A percentile compares a stretch with the other conserved stretches of the same genome.
phyloP scores from a whole-genome alignment of 2,113 vertebrate genomes.

The Acrocephalus kingi region DNA sequence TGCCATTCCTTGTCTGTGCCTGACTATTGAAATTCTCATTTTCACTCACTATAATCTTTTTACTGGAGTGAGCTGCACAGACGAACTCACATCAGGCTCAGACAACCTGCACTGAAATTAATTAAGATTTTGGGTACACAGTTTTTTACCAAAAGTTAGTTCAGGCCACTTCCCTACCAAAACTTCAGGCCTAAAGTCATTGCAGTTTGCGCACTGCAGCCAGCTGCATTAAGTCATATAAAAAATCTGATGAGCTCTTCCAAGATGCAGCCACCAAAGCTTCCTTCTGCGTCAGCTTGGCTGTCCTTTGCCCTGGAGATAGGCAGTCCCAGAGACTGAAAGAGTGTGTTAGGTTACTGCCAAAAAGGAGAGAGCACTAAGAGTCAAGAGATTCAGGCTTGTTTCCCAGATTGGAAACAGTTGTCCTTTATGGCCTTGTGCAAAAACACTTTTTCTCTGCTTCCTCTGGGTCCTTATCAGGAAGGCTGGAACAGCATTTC shows the following conservation, averaged over 20 bases:
- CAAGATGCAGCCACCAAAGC: neutral
- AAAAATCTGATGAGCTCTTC: neutral
- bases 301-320: neutral
- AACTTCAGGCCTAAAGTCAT: neutral
- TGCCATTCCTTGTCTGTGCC: neutral
- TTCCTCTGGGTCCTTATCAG: neutral
- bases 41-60: neutral
- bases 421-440: neutral
- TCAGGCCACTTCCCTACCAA: neutral
- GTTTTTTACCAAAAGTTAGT: neutral
- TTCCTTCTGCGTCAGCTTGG: neutral
- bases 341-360: neutral
- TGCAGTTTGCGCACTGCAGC: neutral
- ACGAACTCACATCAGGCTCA: neutral
- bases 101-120: neutral
- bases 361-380: neutral
- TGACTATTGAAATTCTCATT: neutral
- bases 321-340: neutral
- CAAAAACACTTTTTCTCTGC: neutral
- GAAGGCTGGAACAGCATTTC: neutral
- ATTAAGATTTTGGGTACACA: neutral
- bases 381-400: neutral
- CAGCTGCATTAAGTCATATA: neutral
- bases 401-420: constrained; percentile 8
- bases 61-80: neutral